Evolutionary conservation across 2,113 vertebrate genomes (phyloP).

Genomic region (Cichladusa arquata): DNA sequence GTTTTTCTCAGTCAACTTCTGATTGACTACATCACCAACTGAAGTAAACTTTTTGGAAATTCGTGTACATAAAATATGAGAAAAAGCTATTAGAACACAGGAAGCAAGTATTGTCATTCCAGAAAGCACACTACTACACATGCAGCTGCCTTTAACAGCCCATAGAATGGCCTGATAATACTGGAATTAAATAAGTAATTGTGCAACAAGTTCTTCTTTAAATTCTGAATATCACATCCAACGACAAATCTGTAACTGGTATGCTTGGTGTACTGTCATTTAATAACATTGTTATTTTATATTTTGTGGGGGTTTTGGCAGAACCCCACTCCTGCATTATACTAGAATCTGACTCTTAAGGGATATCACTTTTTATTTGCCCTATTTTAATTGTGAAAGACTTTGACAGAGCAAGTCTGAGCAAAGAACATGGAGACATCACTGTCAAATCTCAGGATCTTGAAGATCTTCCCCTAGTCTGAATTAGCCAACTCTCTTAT

Average conservation of each 20-base stretch:
- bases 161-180: neutral
- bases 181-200: neutral
- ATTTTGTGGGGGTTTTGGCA: neutral
- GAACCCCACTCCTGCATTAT: neutral
- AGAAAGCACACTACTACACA: neutral
- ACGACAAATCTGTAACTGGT: neutral
- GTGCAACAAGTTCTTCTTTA: neutral
- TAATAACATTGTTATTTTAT: neutral
- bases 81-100: neutral
- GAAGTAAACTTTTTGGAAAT: neutral
- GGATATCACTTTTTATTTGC: neutral
- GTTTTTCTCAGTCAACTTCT: neutral
- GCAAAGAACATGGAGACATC: neutral
- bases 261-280: neutral
- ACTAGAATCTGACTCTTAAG: neutral
- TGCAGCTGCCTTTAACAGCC: neutral
- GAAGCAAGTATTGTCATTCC: neutral
- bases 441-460: neutral
- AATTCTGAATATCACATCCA: neutral
- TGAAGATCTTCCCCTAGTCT: neutral
- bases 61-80: neutral
- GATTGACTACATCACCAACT: neutral
- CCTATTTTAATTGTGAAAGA: neutral
- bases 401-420: neutral
- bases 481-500: neutral